Percentiles rank a stretch among this genome's conserved stretches.
Evolutionary conservation across 92 coral and sea anemone species (phyloP).

Genomic region (Hydrozoanthus gracilis): DNA sequence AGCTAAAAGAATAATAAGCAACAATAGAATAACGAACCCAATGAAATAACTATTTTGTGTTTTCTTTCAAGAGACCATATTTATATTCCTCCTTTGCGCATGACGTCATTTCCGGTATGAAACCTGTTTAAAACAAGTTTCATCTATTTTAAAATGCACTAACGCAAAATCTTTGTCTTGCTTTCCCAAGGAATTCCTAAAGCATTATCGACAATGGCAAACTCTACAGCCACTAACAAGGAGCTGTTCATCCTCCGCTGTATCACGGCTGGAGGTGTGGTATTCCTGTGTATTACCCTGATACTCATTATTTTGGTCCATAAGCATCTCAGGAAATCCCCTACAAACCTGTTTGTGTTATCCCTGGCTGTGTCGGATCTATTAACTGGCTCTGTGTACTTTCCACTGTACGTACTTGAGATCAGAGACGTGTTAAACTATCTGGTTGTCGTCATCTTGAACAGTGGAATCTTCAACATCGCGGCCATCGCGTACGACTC

Average conservation of each 20-base stretch:
- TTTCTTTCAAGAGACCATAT: too few relatives aligned
- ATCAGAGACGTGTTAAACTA: background rate
- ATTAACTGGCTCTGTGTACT: conserved; percentile 18
- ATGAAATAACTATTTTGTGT: too few relatives aligned
- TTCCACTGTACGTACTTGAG: background rate
- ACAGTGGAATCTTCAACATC: background rate
- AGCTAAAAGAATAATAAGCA: too few relatives aligned
- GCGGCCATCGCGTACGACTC: conserved; percentile 9
- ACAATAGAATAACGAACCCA: too few relatives aligned
- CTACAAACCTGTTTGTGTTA: background rate
- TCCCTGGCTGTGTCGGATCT: conserved; percentile 24
- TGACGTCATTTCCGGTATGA: too few relatives aligned
- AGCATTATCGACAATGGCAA: background rate
- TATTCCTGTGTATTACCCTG: background rate
- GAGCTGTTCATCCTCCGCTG: background rate
- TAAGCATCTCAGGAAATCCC: background rate
- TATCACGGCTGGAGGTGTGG: conserved; percentile 1
- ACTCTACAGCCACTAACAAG: background rate
- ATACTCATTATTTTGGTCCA: background rate
- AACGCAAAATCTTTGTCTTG: background rate
- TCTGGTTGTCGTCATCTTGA: background rate
- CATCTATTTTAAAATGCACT: background rate
- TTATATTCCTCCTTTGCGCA: too few relatives aligned
- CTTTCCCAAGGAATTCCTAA: background rate
- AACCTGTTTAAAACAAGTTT: too few relatives aligned